A percentile compares a stretch with the other conserved stretches of the same genome.
These are phyloP conservation scores for Cancer borealis DNA, from an alignment of 2,888 invertebrate species.

Conservation along the genomic window DNA sequence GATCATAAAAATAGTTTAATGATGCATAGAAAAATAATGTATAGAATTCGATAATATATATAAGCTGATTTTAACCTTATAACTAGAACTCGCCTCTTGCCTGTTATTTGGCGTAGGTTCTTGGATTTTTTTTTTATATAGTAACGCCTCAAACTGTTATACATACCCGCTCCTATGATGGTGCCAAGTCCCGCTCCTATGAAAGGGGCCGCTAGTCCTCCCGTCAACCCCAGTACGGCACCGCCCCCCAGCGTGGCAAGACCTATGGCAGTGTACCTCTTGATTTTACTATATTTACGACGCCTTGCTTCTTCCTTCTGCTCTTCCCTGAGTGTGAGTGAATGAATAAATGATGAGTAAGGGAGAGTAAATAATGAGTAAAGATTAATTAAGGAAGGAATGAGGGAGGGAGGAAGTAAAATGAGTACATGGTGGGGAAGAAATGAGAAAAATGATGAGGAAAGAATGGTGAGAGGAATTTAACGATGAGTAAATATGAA, in stretches of 20 bases:
- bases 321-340: constrained; percentile 82
- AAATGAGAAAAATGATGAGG: too few relatives aligned
- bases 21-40: neutral
- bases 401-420: too few relatives aligned
- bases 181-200: constrained; percentile 81
- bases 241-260: constrained; percentile 85
- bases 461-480: too few relatives aligned
- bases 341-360: too few relatives aligned
- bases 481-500: neutral
- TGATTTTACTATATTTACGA: constrained; percentile 80
- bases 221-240: constrained; percentile 85
- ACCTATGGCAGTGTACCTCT: constrained; percentile 84
- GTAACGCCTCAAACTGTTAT: too few relatives aligned
- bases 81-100: too few relatives aligned
- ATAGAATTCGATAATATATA: neutral
- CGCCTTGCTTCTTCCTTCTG: constrained; percentile 81
- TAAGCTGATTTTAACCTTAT: neutral
- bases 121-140: too few relatives aligned
- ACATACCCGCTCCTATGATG: constrained; percentile 78
- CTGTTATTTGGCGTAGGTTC: too few relatives aligned
- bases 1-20: neutral
- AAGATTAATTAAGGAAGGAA: too few relatives aligned
- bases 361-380: too few relatives aligned
- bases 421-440: too few relatives aligned
- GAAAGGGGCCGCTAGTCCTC: constrained; percentile 85